Evolutionary conservation across 2,888 invertebrate species (phyloP), one percentile per base, ranked within the genome.

Genomic region (Andrena hattorfiana): DNA sequence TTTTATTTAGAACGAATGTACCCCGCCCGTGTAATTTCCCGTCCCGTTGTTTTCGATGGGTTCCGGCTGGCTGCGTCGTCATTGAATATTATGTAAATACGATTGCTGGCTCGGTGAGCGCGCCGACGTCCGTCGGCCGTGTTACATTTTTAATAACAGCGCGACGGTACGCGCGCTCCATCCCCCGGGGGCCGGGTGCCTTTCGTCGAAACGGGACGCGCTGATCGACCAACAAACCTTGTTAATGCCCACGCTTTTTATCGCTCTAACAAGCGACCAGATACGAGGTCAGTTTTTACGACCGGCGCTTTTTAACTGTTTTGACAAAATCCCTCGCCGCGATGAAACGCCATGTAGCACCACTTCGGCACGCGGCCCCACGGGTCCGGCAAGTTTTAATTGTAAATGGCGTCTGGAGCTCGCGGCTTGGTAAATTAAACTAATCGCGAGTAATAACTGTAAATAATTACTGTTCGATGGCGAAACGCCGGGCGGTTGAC

Each of bases 91-190:
- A 56, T 56, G 56, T 26, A 56, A 23, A 56, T 56, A 56, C 56
- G 56, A 56, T 23, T 26, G 42, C 42, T 7, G 64, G 7, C n/a
- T 2, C 42, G n/a, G 20, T 28, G 59, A 51, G 49, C 59, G 16
- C 51, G 64, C 23, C 26, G 59, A 48, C 35, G 26, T 62, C 10
- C 62, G 35, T 48, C 60, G 51, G 26, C n/a, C 30, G 23, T 23
- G 42, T 28, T 62, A 32, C 78, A 77, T 77, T 77, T 77, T 79
- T 77, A 68, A 75, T 75, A 75, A 75, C 20, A 59, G 60, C 35
- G 69, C 26, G 54, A 48, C 30, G 26, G 26, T 7, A 7, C 20
- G 13, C 7, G 54, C 20, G 7, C 20, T 54, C 54, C 68, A n/a
- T 16, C 26, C 42, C 42, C 23, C 30, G 28, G 16, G 54, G 49